Base-by-base conservation (phyloP, 2,797 vertebrate genomes). In the Chromobotia macracanthus region DNA sequence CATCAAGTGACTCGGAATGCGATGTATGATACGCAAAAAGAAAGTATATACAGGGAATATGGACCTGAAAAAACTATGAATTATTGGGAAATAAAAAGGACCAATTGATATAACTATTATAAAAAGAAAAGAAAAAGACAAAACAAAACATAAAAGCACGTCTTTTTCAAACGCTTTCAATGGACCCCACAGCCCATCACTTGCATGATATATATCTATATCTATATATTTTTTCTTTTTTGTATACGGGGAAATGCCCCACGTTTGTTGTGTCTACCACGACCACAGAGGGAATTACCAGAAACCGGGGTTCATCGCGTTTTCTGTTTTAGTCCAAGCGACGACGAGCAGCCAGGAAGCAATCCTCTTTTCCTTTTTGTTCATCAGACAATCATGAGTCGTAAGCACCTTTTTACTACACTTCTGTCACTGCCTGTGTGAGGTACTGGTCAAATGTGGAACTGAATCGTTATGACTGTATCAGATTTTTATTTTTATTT, bases 401-500 rank as follows among this genome's bases (percentile, higher is more conserved):
- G 93, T 96, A 97, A 97, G 97, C 97, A 98, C 97, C 97, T 99
- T 99, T 94, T 96, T 94, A 95, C 94, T 95, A 95, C 94, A 95
- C 95, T 93, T 95, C 95, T 96, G 96, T 99, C 96, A 98, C 96
- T 97, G 96, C 97, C 97, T 98, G 94, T 96, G 96, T 97, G 97
- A 97, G 96, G 95, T 97, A 95, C 95, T 96, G 96, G 95, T 97
- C 95, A 89, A 95, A 95, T 96, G 95, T 96, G 94, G 94, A 96
- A 95, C 95, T 94, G 94, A 96, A 96, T 97, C 95, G 95, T 97
- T 97, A 96, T 97, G 96, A 96, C 96, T 99, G 97, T 98, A 98
- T 98, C 95, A 98, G 96, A 98, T 98, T 98, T 98, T 99, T 99
- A 97, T 97, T 98, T 98, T 98, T 98, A 98, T 98, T 99, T 98